Conservation (phyloP, 2,113 vertebrate species). For the Glaucidium brasilianum region DNA sequence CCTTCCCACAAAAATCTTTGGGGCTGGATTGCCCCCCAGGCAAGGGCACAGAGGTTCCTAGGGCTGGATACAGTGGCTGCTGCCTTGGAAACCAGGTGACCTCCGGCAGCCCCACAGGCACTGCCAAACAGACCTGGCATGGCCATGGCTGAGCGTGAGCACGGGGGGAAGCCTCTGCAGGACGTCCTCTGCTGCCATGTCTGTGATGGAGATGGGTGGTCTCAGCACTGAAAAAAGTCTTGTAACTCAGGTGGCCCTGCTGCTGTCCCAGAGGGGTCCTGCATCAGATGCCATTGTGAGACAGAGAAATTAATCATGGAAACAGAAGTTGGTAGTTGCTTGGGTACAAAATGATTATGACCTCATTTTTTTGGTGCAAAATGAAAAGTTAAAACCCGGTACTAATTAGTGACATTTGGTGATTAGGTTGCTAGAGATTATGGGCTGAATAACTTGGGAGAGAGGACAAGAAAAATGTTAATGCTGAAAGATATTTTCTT, state of each 20-base stretch:
- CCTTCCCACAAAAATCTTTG: background rate
- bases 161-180: fast-evolving
- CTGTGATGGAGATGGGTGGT: fast-evolving
- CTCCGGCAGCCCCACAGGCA: background rate
- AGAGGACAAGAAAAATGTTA: background rate
- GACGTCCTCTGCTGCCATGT: background rate
- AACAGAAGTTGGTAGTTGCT: background rate
- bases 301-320: background rate
- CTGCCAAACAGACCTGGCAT: fast-evolving
- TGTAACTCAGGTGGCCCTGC: background rate
- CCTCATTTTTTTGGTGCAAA: background rate
- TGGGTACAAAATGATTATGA: background rate
- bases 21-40: background rate
- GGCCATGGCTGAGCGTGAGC: fast-evolving
- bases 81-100: background rate
- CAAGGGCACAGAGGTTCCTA: fast-evolving
- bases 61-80: background rate
- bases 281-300: background rate
- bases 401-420: background rate
- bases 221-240: background rate
- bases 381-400: background rate
- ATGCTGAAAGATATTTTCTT: background rate
- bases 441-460: background rate
- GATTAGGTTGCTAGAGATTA: background rate
- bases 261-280: background rate